Evolutionary conservation across 2,797 vertebrate species (phyloP), one percentile per base, ranked within the genome.

Genomic region (Melanotaenia pygmaea): DNA sequence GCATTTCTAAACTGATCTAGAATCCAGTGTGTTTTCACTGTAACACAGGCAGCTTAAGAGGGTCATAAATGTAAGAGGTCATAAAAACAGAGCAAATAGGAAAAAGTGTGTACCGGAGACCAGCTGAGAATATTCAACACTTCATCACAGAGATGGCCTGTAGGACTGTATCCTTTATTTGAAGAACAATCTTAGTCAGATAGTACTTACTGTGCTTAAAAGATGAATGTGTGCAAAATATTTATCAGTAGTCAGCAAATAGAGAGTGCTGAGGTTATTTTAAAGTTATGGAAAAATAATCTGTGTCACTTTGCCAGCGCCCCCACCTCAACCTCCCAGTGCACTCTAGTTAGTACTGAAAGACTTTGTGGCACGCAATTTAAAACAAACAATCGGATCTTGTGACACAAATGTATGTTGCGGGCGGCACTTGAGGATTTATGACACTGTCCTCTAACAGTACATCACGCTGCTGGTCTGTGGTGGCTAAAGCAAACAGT

Each of bases 401-500:
- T 79, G 76, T 86, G 89, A 88, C 89, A 86, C 70, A 59, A 74
- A 78, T 79, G 80, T 79, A 83, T 88, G 85, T 83, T 75, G 76
- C 80, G 38, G 86, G 87, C 61, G 58, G 84, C 86, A 83, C 79
- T 82, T 56, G 28, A 66, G 81, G 90, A 94, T 94, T 93, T 92
- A 93, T 80, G 80, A 77, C 84, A 86, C 85, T 85, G 89, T 93
- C 88, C 88, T 91, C 82, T 88, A 82, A 92, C 92, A 84, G 84
- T 93, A 91, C 91, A 94, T 93, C 85, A 86, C 89, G 83, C 88
- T 81, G 67, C 83, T 53, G 85, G 84, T 88, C 87, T 86, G 86
- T 72, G 83, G 87, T 78, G 86, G 88, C 88, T 89, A 91, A 93
- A 90, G 79, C 87, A 93, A 93, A 94, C 92, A 92, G 88, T 38